Evolutionary conservation across 92 coral and sea anemone genomes (phyloP).

Genomic region (Palythoa caribaeorum): DNA sequence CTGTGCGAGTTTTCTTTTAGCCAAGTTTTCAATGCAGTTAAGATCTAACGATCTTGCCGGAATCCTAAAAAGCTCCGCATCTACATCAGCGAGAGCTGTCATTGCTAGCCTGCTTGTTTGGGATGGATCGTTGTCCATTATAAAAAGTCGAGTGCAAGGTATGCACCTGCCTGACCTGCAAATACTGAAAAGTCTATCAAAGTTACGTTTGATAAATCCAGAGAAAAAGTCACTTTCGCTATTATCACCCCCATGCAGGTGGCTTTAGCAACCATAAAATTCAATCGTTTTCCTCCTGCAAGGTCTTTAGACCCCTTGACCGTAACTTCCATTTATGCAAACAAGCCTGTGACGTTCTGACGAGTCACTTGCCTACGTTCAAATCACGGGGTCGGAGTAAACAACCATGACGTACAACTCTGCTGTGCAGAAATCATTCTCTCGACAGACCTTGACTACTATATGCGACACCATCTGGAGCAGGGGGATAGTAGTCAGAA

Average conservation of each 20-base stretch:
- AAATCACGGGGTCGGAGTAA: no score
- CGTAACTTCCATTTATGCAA: no score
- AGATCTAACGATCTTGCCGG: neutral
- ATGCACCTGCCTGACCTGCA: neutral
- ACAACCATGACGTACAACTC: no score
- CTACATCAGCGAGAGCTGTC: neutral
- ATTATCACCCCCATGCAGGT: neutral
- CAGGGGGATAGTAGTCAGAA: no score
- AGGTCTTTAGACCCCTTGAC: no score
- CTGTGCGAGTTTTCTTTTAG: neutral
- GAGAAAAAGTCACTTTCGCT: neutral
- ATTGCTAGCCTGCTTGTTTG: neutral
- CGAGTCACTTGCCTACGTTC: no score
- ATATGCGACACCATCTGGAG: no score
- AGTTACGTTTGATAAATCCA: neutral
- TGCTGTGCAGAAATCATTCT: no score
- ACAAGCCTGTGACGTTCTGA: no score
- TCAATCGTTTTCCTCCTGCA: no score
- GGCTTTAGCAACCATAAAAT: neutral
- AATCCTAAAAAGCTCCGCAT: neutral
- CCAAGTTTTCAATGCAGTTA: neutral
- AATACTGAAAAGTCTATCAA: neutral
- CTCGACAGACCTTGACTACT: no score
- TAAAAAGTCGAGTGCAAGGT: neutral
- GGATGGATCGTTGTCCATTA: neutral